Base-by-base conservation (phyloP, 2,797 vertebrate genomes). In the Borostomias antarcticus region DNA sequence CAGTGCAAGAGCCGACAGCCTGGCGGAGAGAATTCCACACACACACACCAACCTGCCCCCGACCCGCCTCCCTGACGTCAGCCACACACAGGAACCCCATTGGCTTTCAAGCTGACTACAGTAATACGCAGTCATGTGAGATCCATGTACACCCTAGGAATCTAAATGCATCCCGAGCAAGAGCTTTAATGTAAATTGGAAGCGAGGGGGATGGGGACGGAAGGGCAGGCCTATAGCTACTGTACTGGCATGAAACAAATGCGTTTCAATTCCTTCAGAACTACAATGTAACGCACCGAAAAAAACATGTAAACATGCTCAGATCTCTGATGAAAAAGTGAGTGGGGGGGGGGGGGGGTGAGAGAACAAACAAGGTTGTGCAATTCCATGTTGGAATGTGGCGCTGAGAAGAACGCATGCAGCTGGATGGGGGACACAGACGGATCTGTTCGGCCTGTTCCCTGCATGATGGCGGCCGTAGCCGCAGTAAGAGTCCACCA, bases 361-460 rank as follows among this genome's bases (percentile, higher is more conserved):
- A 76, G 83, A 86, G 89, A 72, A 83, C n/a, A n/a, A n/a, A n/a
- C 88, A 58, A 85, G 80, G 83, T 92, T 93, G 93, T 89, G 90
- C 89, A 93, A 92, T 88, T 83, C 80, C 64, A 15, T 76, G 79
- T 74, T 83, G 93, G 92, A 94, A 93, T 89, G 83, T 40, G 72
- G 91, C 90, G 92, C 91, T 85, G 70, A 74, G 81, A 82, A 85
- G 88, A 90, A 91, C 85, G 86, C 78, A 78, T 86, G 86, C 85
- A 86, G 87, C 82, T 90, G 88, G 86, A 88, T 53, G 67, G 70
- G 54, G 85, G 79, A 90, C 85, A 89, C 80, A 78, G 82, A 81
- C 85, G 78, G 81, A 83, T 88, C 80, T 90, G 88, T 91, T 82
- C 78, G 83, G 84, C 84, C 82, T 81, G 77, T 85, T 75, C 72